phyloP scores from a whole-genome alignment of 2,113 vertebrate genomes.

The Pongo abelii region DNA sequence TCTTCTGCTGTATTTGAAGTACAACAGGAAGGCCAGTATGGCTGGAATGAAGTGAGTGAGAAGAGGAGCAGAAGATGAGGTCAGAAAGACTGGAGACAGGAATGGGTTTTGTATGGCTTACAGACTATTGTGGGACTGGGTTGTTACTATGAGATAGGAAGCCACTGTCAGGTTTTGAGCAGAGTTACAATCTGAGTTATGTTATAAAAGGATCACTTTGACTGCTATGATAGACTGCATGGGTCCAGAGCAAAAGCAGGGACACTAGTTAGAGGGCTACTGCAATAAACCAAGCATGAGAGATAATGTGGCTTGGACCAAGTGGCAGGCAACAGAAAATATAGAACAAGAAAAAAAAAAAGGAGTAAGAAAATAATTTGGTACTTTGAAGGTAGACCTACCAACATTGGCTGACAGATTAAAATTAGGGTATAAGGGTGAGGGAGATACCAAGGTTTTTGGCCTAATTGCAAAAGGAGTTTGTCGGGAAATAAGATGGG shows the following conservation, averaged over 20 bases:
- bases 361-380: background rate
- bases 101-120: background rate
- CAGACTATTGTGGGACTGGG: background rate
- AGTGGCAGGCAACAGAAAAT: background rate
- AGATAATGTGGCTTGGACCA: background rate
- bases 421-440: background rate
- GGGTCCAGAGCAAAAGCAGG: background rate
- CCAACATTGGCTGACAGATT: background rate
- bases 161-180: background rate
- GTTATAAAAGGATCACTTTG: background rate
- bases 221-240: background rate
- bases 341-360: background rate
- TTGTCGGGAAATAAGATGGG: background rate
- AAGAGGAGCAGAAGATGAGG: background rate
- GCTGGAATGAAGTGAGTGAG: background rate
- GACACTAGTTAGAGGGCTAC: background rate
- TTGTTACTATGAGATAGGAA: background rate
- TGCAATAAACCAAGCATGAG: background rate
- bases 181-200: background rate
- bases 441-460: background rate
- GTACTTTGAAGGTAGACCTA: constrained; percentile 21
- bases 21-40: background rate
- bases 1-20: constrained; percentile 12
- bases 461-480: constrained; percentile 25
- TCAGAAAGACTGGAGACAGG: background rate